phyloP scores from a whole-genome alignment of 2,888 invertebrate species.

The Halictus quadricinctus region DNA sequence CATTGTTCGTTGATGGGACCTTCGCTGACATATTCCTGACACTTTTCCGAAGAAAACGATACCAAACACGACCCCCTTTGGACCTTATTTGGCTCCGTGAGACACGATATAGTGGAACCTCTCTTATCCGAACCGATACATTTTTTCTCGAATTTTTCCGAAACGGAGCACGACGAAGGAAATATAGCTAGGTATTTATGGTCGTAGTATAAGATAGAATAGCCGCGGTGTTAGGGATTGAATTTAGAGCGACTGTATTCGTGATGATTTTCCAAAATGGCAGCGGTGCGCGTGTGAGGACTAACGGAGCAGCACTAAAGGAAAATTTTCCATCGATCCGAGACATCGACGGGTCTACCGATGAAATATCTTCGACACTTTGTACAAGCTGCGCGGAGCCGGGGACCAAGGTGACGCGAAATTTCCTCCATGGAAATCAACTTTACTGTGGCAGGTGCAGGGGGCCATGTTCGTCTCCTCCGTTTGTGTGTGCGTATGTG shows the following conservation, averaged over 20 bases:
- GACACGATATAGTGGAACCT: too few relatives aligned
- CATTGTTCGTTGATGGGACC: too few relatives aligned
- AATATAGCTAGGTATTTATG: too few relatives aligned
- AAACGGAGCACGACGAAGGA: too few relatives aligned
- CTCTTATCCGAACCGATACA: too few relatives aligned
- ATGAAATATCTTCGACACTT: conserved; percentile 56
- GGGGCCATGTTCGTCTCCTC: conserved; percentile 36
- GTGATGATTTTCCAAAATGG: not conserved
- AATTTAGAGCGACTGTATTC: not conserved
- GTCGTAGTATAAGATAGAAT: not conserved
- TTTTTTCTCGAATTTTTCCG: too few relatives aligned
- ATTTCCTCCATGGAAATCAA: conserved; percentile 68
- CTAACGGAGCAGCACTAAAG: not conserved
- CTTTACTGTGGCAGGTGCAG: conserved; percentile 57
- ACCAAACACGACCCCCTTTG: too few relatives aligned
- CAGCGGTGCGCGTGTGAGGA: not conserved
- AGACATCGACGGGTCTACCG: conserved; percentile 43
- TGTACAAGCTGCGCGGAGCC: conserved; percentile 46
- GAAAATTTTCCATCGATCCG: conserved; percentile 53
- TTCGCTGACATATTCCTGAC: too few relatives aligned
- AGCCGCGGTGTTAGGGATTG: not conserved
- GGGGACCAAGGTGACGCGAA: conserved; percentile 49
- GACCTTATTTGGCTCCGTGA: too few relatives aligned
- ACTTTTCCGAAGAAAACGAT: too few relatives aligned
- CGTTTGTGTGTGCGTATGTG: conserved; percentile 11